Percentiles rank a stretch among this genome's conserved stretches.
These are phyloP conservation scores for Lota lota DNA, from an alignment of 2,113 vertebrate species.

Conservation along the genomic window DNA sequence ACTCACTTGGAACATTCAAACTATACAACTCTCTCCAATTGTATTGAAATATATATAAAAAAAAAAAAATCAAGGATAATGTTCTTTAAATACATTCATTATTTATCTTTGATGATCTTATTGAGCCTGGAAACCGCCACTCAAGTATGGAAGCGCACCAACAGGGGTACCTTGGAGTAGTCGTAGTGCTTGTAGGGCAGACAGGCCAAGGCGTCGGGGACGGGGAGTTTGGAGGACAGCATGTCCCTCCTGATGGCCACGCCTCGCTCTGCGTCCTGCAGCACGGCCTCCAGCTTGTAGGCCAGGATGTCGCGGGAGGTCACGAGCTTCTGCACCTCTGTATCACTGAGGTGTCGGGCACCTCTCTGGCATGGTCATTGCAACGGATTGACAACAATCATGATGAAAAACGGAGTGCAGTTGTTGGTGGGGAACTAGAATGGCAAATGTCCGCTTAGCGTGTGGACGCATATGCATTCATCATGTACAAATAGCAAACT, in stretches of 20 bases:
- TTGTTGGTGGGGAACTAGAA: too few species aligned
- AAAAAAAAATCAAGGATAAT: too few species aligned
- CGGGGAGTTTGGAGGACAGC: constrained; percentile 80
- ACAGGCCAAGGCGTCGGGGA: constrained; percentile 75
- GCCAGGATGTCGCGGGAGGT: constrained; percentile 82
- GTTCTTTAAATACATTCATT: too few species aligned
- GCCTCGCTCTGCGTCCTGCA: constrained; percentile 89
- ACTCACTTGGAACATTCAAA: too few species aligned
- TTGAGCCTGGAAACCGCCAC: too few species aligned
- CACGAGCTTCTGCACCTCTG: constrained; percentile 86
- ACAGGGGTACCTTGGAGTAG: constrained; percentile 82
- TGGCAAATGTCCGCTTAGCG: too few species aligned
- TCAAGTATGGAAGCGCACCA: too few species aligned
- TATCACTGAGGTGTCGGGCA: constrained; percentile 81
- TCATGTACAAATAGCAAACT: too few species aligned
- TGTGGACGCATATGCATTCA: too few species aligned
- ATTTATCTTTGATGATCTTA: too few species aligned
- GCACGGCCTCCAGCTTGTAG: constrained; percentile 86
- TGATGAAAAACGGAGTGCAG: not conserved
- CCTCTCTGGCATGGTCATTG: constrained; percentile 73
- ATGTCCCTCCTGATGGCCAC: constrained; percentile 89
- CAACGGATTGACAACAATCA: not conserved
- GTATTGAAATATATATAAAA: too few species aligned
- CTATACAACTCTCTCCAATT: too few species aligned
- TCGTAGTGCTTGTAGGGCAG: constrained; percentile 91